Percentiles rank a stretch among this genome's conserved stretches.
These are phyloP conservation scores for Tamias sibiricus DNA, from an alignment of 2,113 vertebrate species.

Conservation along the genomic window DNA sequence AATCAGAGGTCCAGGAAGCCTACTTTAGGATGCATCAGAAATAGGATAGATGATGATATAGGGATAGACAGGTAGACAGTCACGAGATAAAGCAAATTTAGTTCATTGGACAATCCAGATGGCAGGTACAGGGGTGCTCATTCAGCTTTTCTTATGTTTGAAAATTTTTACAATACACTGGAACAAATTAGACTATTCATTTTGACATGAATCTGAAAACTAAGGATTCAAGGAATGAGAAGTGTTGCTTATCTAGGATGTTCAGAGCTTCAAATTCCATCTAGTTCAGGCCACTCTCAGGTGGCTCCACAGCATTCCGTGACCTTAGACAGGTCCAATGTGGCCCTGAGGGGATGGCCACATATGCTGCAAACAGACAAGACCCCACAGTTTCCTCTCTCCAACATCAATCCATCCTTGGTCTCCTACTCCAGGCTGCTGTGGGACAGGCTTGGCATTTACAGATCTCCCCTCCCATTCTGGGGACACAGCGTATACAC, in stretches of 20 bases:
- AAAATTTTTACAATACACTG: not conserved
- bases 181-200: not conserved
- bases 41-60: not conserved
- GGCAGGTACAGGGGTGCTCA: not conserved
- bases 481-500: rapidly evolving
- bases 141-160: not conserved
- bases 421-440: not conserved
- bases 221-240: not conserved
- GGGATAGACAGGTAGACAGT: not conserved
- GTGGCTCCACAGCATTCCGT: not conserved
- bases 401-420: not conserved
- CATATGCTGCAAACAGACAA: not conserved
- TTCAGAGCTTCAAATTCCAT: not conserved
- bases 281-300: not conserved
- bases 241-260: no score
- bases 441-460: not conserved
- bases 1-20: not conserved
- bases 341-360: not conserved
- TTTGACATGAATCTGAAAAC: not conserved
- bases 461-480: no score
- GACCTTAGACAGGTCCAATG: not conserved
- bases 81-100: not conserved
- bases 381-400: not conserved
- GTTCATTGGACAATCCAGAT: not conserved
- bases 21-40: not conserved